Evolutionary conservation across 2,888 invertebrate species (phyloP).

Genomic region (Gnatocerus cornutus): DNA sequence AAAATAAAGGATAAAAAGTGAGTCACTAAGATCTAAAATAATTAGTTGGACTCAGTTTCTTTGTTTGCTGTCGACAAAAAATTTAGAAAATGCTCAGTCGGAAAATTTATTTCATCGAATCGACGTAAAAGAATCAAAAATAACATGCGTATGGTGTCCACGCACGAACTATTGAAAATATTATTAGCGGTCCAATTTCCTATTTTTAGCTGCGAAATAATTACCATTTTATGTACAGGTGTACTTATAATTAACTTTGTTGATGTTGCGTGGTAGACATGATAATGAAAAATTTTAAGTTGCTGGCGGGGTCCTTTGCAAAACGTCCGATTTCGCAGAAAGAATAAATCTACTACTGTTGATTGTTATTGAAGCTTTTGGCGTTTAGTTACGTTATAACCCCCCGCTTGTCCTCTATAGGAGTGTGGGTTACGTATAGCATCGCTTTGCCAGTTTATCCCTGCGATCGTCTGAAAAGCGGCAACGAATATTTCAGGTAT

Average conservation of each 20-base stretch:
- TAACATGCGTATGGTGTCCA: slow-evolving; percentile 26
- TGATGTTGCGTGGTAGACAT: background rate
- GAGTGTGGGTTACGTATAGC: slow-evolving; percentile 44
- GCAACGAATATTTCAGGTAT: slow-evolving; percentile 62
- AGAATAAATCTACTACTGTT: background rate
- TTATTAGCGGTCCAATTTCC: slow-evolving; percentile 28
- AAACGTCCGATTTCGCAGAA: too few relatives aligned
- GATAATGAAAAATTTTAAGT: background rate
- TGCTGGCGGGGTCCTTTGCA: too few relatives aligned
- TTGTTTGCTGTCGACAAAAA: background rate
- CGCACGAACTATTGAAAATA: slow-evolving; percentile 34
- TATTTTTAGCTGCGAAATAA: slow-evolving; percentile 30
- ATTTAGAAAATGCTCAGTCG: background rate
- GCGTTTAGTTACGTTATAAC: slow-evolving; percentile 26
- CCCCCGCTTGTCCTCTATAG: slow-evolving; percentile 38
- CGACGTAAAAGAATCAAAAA: slow-evolving; percentile 30
- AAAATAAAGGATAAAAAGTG: slow-evolving; percentile 21
- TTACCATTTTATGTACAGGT: slow-evolving; percentile 27
- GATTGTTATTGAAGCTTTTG: slow-evolving; percentile 39
- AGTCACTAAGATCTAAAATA: slow-evolving; percentile 9
- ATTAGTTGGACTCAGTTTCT: background rate
- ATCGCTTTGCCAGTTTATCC: slow-evolving; percentile 57
- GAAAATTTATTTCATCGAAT: slow-evolving; percentile 3
- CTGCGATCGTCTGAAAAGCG: slow-evolving; percentile 65
- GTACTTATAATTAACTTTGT: slow-evolving; percentile 13